phyloP scores from a whole-genome alignment of 2,888 invertebrate species.

The Mimachlamys varia region DNA sequence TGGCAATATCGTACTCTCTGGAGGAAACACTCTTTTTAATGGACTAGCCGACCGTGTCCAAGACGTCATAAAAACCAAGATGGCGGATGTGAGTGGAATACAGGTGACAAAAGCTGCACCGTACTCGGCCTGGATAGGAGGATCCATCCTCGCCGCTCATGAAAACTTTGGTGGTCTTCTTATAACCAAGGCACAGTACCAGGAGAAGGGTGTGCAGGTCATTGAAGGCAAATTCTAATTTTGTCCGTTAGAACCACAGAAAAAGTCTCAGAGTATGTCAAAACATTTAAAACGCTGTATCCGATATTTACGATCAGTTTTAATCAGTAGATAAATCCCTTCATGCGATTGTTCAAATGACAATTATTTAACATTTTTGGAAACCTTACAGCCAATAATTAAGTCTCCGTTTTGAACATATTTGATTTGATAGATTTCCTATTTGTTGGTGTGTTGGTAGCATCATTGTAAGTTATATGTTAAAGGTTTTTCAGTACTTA shows the following conservation, averaged over 20 bases:
- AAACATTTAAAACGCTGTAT: not conserved
- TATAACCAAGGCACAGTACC: constrained; percentile 95
- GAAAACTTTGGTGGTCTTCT: constrained; percentile 96
- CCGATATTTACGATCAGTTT: too few species aligned
- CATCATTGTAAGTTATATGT: too few species aligned
- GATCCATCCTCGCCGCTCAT: constrained; percentile 93
- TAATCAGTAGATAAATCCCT: too few species aligned
- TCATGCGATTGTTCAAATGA: too few species aligned
- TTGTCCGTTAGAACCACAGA: not conserved
- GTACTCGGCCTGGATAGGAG: constrained; percentile 87
- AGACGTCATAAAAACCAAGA: constrained; percentile 92
- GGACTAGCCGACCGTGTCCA: constrained; percentile 97
- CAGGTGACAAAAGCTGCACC: constrained; percentile 93
- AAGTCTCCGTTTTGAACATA: too few species aligned
- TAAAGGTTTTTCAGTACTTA: too few species aligned
- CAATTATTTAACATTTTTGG: too few species aligned
- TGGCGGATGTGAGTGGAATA: constrained; percentile 86
- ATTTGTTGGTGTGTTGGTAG: too few species aligned
- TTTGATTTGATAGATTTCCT: too few species aligned
- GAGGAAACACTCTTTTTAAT: constrained; percentile 97
- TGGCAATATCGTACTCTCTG: constrained; percentile 77
- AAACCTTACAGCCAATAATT: too few species aligned
- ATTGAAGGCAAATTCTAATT: constrained; percentile 82
- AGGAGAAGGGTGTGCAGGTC: constrained; percentile 88
- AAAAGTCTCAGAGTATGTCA: not conserved